A percentile compares a stretch with the other conserved stretches of the same genome.
Evolutionary conservation across 2,113 vertebrate genomes (phyloP).

Genomic region (Rhynchomys soricoides): DNA sequence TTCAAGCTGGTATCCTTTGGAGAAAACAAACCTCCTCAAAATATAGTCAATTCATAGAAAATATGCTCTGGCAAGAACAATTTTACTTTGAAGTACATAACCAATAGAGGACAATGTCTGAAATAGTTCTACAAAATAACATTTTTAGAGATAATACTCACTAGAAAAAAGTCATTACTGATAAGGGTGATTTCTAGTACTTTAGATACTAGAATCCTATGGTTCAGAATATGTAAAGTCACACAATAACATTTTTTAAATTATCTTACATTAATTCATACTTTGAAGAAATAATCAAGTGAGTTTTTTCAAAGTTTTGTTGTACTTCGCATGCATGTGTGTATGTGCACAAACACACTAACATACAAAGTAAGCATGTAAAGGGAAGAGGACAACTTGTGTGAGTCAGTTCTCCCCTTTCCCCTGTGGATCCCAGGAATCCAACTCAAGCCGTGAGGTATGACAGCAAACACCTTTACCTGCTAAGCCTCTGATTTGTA

Average conservation of each 20-base stretch:
- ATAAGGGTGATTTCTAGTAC: neutral
- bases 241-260: constrained; percentile 26
- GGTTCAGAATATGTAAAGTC: neutral
- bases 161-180: constrained; percentile 29
- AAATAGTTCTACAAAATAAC: constrained; percentile 12
- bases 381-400: neutral
- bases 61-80: constrained; percentile 13
- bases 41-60: neutral
- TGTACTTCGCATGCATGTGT: neutral
- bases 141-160: neutral
- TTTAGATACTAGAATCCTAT: constrained; percentile 13
- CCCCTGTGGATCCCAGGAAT: neutral
- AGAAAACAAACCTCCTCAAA: neutral
- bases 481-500: neutral
- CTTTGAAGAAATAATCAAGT: constrained; percentile 8
- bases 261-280: neutral
- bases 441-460: neutral
- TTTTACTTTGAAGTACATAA: neutral
- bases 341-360: neutral
- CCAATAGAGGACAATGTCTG: neutral
- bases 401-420: too few relatives aligned
- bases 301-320: neutral
- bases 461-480: neutral
- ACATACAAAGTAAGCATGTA: neutral
- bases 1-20: neutral